Evolutionary conservation across 2,113 vertebrate species (phyloP), one percentile per base, ranked within the genome.

Genomic region (Plestiodon gilberti): DNA sequence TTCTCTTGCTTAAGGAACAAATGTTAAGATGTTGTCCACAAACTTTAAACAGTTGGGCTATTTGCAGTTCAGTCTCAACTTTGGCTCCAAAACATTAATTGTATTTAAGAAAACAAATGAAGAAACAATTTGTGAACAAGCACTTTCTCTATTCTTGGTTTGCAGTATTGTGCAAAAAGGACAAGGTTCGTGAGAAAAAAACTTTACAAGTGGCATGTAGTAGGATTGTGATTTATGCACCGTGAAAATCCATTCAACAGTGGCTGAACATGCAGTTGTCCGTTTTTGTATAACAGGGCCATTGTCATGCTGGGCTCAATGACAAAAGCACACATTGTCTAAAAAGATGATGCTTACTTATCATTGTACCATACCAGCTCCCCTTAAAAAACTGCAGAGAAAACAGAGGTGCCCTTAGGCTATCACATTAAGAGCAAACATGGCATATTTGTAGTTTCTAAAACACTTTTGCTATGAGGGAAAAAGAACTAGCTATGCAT

Each of bases 191-290:
- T 89, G 90, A 95, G 94, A 93, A 93, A 89, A 86, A 83, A 81
- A 52, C 43, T 69, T 52, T 90, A 30, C n/a, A 85, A 80, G 64
- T 80, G 84, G 69, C 90, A 89, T 77, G 87, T 90, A 88, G 81
- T n/a, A 81, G 76, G 73, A 48, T 33, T 85, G 88, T 94, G 92
- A 95, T 93, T 94, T 94, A 93, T 81, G 82, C 79, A 69, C 89
- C 84, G 43, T 91, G 90, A 85, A 96, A 93, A 94, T 88, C 59
- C 76, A 15, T 90, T 92, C 82, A 93, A 89, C 40, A 10, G 0
- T 65, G 52, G 81, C 82, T 62, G 76, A 73, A 65, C 55, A 84
- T 86, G 25, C 28, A 35, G 65, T 85, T 64, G 84, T 35, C 22
- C 33, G 4, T 83, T 81, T 75, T 25, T 28, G 40, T 48, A 48